Base-by-base conservation (phyloP, 1,140 invertebrate genomes). In the Araneus ventricosus region DNA sequence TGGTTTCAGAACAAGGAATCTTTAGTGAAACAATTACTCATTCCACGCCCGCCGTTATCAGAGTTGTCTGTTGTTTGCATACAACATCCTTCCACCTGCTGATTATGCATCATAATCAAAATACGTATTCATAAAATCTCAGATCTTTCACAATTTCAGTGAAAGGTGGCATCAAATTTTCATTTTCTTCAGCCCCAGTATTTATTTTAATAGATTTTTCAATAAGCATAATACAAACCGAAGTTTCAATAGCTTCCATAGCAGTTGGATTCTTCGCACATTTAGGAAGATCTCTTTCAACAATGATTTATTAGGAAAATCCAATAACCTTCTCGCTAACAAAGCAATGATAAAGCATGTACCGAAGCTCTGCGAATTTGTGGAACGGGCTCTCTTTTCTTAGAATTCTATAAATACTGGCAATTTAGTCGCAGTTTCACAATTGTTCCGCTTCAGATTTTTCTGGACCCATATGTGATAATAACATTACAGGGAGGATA, bases 381-480 rank as follows among this genome's bases (percentile, higher is more conserved):
- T 10, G 97, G 96, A 95, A 98, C 97, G 2, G 95, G 94, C 95
- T 99, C 98, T 70, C 98, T 95, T 82, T n/a, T n/a, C n/a, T 96
- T 93, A 37, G 97, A 97, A 94, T 97, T 96, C 0, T 97, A 97
- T 93, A 99, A 96, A 96, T 98, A 99, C 94, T 96, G 96, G 17
- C 99, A 96, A 67, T 98, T 97, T 79, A 97, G 96, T 1, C 98
- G 98, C 85, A 99, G 95, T 97, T 97, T 34, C 98, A 97, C 95
- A 97, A 98, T 95, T 99, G 98, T 88, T 97, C 96, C 95, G 98
- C 98, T 94, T 98, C 97, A 95, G 98, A 98, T n/a, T 97, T 97
- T 57, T 96, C 96, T 39, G 95, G 94, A 0, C 98, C 98, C 95
- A 98, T 98, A 67, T 99, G 95, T 0, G 98, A 98, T 75, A 98